Base-by-base conservation (phyloP, 2,113 vertebrate species). In the Hypomesus transpacificus region DNA sequence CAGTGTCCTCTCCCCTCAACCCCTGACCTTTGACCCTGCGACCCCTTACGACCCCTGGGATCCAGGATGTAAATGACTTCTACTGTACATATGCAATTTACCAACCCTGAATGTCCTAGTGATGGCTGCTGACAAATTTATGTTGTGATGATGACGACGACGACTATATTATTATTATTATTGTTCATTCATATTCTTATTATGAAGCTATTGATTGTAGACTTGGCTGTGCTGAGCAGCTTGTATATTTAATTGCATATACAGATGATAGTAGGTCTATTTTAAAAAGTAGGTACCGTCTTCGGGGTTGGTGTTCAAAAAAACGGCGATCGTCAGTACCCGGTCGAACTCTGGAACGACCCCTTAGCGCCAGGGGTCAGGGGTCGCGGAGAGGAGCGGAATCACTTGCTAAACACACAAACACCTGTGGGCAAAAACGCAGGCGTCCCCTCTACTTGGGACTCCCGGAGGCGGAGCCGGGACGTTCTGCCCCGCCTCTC, bases 81-180 rank as follows among this genome's bases (percentile, higher is more conserved):
- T 84, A 14, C 11, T 94, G 94, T 95, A 94, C 90, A 95, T 93
- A 96, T 78, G 87, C 92, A 90, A 90, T 84, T 21, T 34, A 34
- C 89, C 85, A 82, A 91, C 90, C 90, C 90, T 92, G 93, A 94
- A 94, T 92, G 92, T 94, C 85, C 88, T 85, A 78, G 91, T 91
- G 90, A 93, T 86, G 88, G 94, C 93, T 95, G 94, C 94, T 94
- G 92, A 92, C 80, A 87, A 89, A 90, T 83, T 77, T 71, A 73
- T 87, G 81, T 85, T 84, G 84, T 68, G 64, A 83, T 59, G 69
- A 80, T 68, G 60, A 82, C 73, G 74, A 75, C 75, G 60, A 82
- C 73, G 74, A 75, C 75, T 80, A 84, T 71, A 80, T 85, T 74
- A 86, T 87, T 80, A 81, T 90, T 88, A 75, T 89, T 80, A 82